phyloP scores from a whole-genome alignment of 30 jellyfish, hydroid and myxozoan species.

The Phacellophora camtschatica region DNA sequence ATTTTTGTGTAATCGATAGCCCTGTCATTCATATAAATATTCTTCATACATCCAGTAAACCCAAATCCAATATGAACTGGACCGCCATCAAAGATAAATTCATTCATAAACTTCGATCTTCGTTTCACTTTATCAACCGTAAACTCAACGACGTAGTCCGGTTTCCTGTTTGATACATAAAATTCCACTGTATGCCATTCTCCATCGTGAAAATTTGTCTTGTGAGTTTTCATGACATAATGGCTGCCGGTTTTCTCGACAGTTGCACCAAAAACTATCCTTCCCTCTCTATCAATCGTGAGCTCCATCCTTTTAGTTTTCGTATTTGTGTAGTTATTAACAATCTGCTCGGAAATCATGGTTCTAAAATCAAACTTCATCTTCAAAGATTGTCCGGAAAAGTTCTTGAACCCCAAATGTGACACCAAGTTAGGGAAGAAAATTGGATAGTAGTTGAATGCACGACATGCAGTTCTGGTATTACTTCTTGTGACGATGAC shows the following conservation, averaged over 20 bases:
- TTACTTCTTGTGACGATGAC: constrained; percentile 4
- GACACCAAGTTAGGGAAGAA: constrained; percentile 91
- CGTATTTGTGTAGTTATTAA: constrained; percentile 77
- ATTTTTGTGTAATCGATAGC: constrained; percentile 49
- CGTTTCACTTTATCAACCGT: constrained; percentile 93
- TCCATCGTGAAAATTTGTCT: constrained; percentile 85
- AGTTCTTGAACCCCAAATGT: constrained; percentile 70
- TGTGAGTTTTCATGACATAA: constrained; percentile 77
- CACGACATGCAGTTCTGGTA: constrained; percentile 49
- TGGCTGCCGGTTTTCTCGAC: constrained; percentile 72
- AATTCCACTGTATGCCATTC: constrained; percentile 93
- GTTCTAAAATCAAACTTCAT: constrained; percentile 86
- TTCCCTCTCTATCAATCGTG: constrained; percentile 79
- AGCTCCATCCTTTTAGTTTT: constrained; percentile 64
- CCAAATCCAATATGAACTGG: constrained; percentile 91
- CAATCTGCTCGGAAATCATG: constrained; percentile 68
- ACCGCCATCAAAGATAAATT: constrained; percentile 85
- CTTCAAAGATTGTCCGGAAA: constrained; percentile 35
- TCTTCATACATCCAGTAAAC: constrained; percentile 98
- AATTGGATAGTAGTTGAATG: constrained; percentile 75
- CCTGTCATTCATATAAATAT: constrained; percentile 71
- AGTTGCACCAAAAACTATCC: constrained; percentile 58
- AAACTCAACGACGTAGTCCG: constrained; percentile 81
- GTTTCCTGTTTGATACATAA: constrained; percentile 57
- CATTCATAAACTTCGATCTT: constrained; percentile 57